These are phyloP conservation scores for Actinernus sp. DNA, from an alignment of 92 coral and sea anemone species.

Conservation along the genomic window DNA sequence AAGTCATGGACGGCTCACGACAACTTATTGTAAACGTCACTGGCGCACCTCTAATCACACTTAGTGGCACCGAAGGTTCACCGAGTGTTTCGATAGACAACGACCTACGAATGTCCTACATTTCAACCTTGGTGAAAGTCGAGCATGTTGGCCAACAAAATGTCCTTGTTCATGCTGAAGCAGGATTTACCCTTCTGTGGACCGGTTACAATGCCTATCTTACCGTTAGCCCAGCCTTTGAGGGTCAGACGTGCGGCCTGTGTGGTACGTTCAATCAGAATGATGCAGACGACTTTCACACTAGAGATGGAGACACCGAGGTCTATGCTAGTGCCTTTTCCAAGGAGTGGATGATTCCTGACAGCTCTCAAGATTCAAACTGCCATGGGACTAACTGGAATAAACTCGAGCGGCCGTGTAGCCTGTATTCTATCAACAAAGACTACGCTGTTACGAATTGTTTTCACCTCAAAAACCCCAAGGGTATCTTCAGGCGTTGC, in stretches of 20 bases:
- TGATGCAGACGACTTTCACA: slow-evolving; percentile 86
- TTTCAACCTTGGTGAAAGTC: slow-evolving; percentile 36
- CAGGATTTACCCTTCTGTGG: slow-evolving; percentile 85
- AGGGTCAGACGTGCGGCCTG: slow-evolving; percentile 90
- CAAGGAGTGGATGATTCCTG: slow-evolving; percentile 75
- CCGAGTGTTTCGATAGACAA: slow-evolving; percentile 66
- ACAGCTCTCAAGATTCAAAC: slow-evolving; percentile 16
- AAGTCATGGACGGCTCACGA: slow-evolving; percentile 63
- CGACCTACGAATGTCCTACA: slow-evolving; percentile 27
- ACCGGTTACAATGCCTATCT: slow-evolving; percentile 76
- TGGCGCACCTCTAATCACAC: slow-evolving; percentile 53
- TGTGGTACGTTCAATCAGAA: slow-evolving; percentile 94
- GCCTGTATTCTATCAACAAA: slow-evolving; percentile 45
- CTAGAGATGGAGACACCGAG: slow-evolving; percentile 84
- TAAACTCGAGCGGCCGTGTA: slow-evolving; percentile 56
- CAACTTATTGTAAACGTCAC: slow-evolving; percentile 69
- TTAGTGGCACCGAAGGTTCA: slow-evolving; percentile 43
- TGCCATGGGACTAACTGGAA: slow-evolving; percentile 71
- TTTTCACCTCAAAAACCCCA: slow-evolving; percentile 54
- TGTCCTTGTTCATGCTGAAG: slow-evolving; percentile 69
- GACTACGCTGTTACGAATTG: slow-evolving; percentile 63
- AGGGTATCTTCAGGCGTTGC: slow-evolving; percentile 80
- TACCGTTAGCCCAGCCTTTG: slow-evolving; percentile 72
- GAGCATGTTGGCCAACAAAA: slow-evolving; percentile 69
- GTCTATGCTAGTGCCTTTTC: slow-evolving; percentile 79